Evolutionary conservation across 2,797 vertebrate species (phyloP).

Genomic region (Delichon dasypus): DNA sequence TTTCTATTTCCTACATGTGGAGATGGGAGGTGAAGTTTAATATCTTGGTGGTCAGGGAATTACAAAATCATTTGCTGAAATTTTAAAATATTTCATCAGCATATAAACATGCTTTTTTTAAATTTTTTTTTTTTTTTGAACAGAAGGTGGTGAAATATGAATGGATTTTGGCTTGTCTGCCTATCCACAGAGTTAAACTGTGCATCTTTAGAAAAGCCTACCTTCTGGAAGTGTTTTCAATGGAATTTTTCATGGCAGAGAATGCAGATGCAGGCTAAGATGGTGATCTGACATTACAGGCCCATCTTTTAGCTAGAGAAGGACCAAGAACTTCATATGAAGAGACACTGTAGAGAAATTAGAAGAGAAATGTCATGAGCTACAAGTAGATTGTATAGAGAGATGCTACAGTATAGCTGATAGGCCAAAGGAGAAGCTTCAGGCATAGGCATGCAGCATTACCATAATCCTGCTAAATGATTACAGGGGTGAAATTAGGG

Average conservation of each 20-base stretch:
- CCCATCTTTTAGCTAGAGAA: background rate
- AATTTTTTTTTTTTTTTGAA: background rate
- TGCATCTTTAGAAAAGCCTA: background rate
- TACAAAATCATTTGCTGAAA: background rate
- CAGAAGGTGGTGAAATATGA: background rate
- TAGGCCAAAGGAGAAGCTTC: background rate
- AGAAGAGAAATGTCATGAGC: background rate
- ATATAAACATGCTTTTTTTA: background rate
- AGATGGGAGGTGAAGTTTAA: background rate
- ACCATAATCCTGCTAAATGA: background rate
- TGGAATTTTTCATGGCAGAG: background rate
- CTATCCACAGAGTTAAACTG: background rate
- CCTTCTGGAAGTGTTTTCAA: background rate
- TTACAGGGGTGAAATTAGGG: background rate
- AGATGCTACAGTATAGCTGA: background rate
- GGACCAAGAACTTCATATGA: background rate
- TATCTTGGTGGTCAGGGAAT: background rate
- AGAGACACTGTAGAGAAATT: background rate
- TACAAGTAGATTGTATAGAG: background rate
- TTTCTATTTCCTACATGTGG: background rate
- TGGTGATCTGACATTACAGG: background rate
- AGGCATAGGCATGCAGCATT: background rate
- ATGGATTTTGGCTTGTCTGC: background rate
- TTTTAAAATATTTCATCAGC: background rate
- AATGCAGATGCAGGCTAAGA: background rate